phyloP scores from a whole-genome alignment of 2,113 vertebrate species.

The Acrocephalus arundinaceus region DNA sequence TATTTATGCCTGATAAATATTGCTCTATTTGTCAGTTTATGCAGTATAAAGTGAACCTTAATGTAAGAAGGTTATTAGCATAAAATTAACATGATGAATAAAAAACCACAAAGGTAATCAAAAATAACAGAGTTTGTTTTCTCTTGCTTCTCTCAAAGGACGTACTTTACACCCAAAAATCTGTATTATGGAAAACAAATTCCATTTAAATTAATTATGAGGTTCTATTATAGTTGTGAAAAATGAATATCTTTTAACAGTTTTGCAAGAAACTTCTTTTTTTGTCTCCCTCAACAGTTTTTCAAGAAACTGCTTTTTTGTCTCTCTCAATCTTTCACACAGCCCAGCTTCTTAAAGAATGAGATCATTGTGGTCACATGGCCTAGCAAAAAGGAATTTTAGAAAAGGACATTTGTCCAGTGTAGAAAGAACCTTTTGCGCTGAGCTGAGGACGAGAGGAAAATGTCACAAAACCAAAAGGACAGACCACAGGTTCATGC shows the following conservation, averaged over 20 bases:
- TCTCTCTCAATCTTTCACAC: neutral
- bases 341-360: neutral
- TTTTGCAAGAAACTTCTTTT: slow-evolving; percentile 6
- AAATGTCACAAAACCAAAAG: neutral
- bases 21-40: slow-evolving; percentile 69
- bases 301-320: neutral
- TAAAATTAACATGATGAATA: slow-evolving; percentile 66
- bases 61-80: slow-evolving; percentile 60
- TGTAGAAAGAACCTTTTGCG: neutral
- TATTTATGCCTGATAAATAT: slow-evolving; percentile 74
- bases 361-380: neutral
- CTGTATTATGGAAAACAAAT: slow-evolving; percentile 42
- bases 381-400: neutral
- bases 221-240: neutral
- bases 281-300: neutral
- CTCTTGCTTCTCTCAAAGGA: slow-evolving; percentile 43
- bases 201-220: slow-evolving; percentile 64
- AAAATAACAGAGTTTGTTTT: slow-evolving; percentile 65
- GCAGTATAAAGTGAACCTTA: slow-evolving; percentile 67
- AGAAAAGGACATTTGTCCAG: neutral
- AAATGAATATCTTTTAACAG: neutral
- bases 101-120: slow-evolving; percentile 69
- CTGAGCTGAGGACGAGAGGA: neutral
- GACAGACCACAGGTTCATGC: neutral
- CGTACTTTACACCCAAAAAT: slow-evolving; percentile 24